Evolutionary conservation across 2,797 vertebrate genomes (phyloP).

Genomic region (Spinus pinus): DNA sequence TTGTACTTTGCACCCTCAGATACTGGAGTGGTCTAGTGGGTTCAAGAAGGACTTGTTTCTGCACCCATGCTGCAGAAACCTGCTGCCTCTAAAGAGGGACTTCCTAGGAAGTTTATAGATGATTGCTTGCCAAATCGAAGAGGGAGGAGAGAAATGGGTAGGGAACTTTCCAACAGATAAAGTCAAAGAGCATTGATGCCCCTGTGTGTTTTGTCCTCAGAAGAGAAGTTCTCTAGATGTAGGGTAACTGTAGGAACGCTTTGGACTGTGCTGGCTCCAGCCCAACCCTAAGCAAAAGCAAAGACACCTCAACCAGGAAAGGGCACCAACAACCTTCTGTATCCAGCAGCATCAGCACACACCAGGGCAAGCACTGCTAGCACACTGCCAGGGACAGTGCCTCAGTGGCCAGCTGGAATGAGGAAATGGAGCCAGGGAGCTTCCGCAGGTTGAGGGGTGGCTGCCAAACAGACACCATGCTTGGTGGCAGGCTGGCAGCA

Average conservation of each 20-base stretch:
- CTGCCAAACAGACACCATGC: neutral
- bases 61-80: neutral
- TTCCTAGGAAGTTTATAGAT: neutral
- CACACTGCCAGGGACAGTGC: rapidly evolving
- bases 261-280: neutral
- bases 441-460: neutral
- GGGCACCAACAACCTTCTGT: neutral
- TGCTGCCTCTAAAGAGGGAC: neutral
- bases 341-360: neutral
- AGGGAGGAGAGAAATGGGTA: neutral
- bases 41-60: neutral
- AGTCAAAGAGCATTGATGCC: neutral
- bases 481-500: neutral
- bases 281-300: neutral
- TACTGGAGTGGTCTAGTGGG: neutral
- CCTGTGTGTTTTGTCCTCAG: neutral
- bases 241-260: rapidly evolving
- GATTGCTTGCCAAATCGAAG: neutral
- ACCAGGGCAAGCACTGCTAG: neutral
- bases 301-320: neutral
- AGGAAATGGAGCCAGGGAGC: neutral
- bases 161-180: neutral
- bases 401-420: neutral
- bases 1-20: neutral
- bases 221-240: neutral